Evolutionary conservation across 2,797 vertebrate species (phyloP), one percentile per base, ranked within the genome.

Genomic region (Phataginus tetradactyla): DNA sequence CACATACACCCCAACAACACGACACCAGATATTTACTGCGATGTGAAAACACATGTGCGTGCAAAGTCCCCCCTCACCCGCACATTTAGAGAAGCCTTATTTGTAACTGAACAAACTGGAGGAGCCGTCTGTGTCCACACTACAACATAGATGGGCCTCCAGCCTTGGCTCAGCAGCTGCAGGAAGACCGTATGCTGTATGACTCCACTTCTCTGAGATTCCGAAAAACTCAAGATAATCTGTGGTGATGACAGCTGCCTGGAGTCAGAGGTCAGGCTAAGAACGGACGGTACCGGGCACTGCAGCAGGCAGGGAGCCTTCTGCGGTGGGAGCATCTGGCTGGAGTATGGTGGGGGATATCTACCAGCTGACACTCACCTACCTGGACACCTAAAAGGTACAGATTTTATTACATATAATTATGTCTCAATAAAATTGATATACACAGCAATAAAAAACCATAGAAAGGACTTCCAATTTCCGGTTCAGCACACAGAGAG

Each of bases 21-120:
- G 29, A 61, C 18, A 5, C 0, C 14, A 39, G 39, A 51, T 42
- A 13, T 21, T 14, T 4, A 32, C 21, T 37, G 59, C 37, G 21
- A 57, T 39, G 29, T 10, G 23, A 18, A 34, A 45, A 25, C 34
- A 34, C 75, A 57, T 32, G 34, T 32, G 23, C 39, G 14, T 25
- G 9, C 29, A 5, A 23, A 23, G 23, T 37, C 37, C 4, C 0
- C 37, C 4, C 0, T 10, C 27, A 1, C 1, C 34, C 20, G 17
- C 8, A 9, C 0, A 3, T 10, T 34, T 8, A n/a, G 3, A 57
- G 45, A 29, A 7, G 17, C 14, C 37, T 34, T 42, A 59, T 15
- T 7, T 2, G 1, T 2, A 49, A n/a, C 1, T 7, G 37, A 45
- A 45, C 45, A 45, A 45, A 45, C 10, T 45, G 45, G 45, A 45